Evolutionary conservation across 23 tunicate genomes (phyloP), one percentile per base, ranked within the genome.

Genomic region (Ascidia mentula): DNA sequence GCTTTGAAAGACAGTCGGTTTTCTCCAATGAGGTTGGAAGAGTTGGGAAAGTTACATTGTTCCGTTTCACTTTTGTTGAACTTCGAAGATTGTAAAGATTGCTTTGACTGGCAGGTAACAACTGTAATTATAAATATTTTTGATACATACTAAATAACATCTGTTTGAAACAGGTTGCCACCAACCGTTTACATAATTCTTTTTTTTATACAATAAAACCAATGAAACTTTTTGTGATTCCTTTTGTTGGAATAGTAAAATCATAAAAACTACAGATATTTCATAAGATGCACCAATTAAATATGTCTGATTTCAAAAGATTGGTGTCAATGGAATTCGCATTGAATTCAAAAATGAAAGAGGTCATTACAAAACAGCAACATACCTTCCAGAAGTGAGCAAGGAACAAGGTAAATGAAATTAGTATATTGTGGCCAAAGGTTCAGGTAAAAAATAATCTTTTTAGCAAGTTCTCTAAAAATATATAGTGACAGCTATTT

Each of bases 331-430:
- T 72, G 98, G 98, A 2, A 93, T 93, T 72, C 88, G 98, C 36
- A 93, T 93, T 60, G 98, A 93, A 69, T 93, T 93, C 40, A 69
- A 28, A 34, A 93, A 93, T 60, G 93, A 93, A 31, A 60, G 85
- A 59, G 93, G 93, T 46, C 98, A 88, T 77, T 85, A 77, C 32
- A 88, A 80, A 77, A 84, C 89, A 18, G 98, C 98, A 22, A 93
- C 98, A 28, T 93, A 93, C 76, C 79, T 93, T 6, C 98, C 98
- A 36, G 98, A 93, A 84, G 93, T 93, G 13, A 93, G 98, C 89
- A 93, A 82, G 60, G 98, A 93, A 74, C 98, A 93, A 88, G 98
- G 98, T 81, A 60, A 38, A 15, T 3, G 1, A 71, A 71, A 71
- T 36, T 73, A 0, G n/a, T n/a, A n/a, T n/a, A n/a, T n/a, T n/a